These are phyloP conservation scores for Chondrosia reniformis DNA, from an alignment of 37 sponge, comb jelly and placozoan species.

Conservation along the genomic window DNA sequence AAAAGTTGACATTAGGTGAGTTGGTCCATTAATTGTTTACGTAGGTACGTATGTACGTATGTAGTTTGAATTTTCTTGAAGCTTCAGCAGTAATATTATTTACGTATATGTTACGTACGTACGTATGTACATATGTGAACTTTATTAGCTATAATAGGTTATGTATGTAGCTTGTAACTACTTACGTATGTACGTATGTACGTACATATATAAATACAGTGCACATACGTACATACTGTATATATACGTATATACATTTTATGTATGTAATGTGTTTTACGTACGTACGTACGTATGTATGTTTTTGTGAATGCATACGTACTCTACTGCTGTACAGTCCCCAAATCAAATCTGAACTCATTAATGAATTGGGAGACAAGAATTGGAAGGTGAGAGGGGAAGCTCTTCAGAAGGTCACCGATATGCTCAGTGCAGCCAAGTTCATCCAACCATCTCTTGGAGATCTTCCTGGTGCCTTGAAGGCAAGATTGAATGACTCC, in stretches of 20 bases:
- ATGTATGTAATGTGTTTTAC: neutral
- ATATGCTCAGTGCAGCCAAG: constrained; percentile 65
- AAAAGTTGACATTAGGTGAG: constrained; percentile 67
- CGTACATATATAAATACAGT: neutral
- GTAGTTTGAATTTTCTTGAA: neutral
- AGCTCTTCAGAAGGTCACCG: constrained; percentile 66
- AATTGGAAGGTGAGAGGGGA: constrained; percentile 88
- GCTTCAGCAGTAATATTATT: too few relatives aligned
- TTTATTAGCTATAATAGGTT: neutral
- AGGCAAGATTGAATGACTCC: constrained; percentile 73
- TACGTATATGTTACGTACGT: neutral
- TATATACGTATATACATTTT: neutral
- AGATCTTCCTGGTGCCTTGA: constrained; percentile 76
- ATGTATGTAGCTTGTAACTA: neutral
- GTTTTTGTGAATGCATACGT: too few relatives aligned
- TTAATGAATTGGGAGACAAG: constrained; percentile 80
- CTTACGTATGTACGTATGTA: neutral
- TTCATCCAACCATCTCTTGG: constrained; percentile 81
- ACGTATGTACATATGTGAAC: neutral
- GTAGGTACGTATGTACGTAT: neutral
- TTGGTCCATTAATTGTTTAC: neutral
- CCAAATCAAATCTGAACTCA: constrained; percentile 59
- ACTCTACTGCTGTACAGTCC: constrained; percentile 24
- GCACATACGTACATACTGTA: neutral
- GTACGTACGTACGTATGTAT: neutral